Conservation (phyloP, 1,140 invertebrate genomes). For the Zaprionus taronus region DNA sequence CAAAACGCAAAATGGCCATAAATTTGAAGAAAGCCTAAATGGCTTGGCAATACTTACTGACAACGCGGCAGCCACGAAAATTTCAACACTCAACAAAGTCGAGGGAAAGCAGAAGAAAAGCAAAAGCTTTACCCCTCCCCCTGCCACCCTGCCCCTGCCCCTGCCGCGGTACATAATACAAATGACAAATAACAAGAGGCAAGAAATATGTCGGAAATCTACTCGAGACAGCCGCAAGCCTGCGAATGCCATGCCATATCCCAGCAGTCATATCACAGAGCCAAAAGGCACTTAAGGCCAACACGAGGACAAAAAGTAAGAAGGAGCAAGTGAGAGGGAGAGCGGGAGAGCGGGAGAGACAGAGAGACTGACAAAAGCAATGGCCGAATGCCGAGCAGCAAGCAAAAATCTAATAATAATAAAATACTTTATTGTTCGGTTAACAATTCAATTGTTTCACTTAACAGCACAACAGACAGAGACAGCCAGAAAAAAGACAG, state of each 20-base stretch:
- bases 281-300: constrained; percentile 38
- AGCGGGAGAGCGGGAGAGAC: too few relatives aligned
- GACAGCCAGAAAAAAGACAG: constrained; percentile 6
- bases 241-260: constrained; percentile 42
- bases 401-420: constrained; percentile 82
- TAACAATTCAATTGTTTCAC: constrained; percentile 83
- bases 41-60: constrained; percentile 65
- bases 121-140: constrained; percentile 13
- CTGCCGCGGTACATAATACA: constrained; percentile 47
- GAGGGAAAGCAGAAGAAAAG: constrained; percentile 14
- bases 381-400: constrained; percentile 38
- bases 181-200: constrained; percentile 77
- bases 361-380: constrained; percentile 57
- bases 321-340: background rate
- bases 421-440: constrained; percentile 82
- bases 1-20: constrained; percentile 78
- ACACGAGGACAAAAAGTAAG: background rate
- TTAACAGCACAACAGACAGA: constrained; percentile 59
- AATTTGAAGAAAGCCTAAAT: constrained; percentile 75
- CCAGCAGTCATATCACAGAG: constrained; percentile 33
- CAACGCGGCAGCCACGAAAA: constrained; percentile 33
- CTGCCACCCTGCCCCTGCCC: background rate
- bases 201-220: constrained; percentile 78
- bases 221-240: constrained; percentile 71
- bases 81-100: constrained; percentile 53